Evolutionary conservation across 2,888 invertebrate genomes (phyloP).

Genomic region (Xanthia icteritia): DNA sequence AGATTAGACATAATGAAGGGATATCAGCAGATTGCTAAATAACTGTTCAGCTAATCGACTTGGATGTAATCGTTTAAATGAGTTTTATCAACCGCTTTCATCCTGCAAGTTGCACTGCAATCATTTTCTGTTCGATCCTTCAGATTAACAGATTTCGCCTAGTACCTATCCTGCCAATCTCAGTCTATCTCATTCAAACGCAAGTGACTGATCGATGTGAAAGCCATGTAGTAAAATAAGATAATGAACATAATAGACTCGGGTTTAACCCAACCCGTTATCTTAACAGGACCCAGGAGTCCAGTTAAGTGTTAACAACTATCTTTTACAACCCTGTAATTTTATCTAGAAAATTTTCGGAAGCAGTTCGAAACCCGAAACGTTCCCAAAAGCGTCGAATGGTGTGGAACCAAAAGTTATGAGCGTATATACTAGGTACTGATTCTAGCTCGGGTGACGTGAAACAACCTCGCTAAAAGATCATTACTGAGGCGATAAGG

Average conservation of each 20-base stretch:
- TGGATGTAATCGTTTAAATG: conserved; percentile 41
- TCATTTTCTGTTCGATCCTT: conserved; percentile 20
- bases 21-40: conserved; percentile 44
- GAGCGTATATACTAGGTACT: neutral
- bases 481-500: neutral
- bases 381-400: conserved; percentile 13
- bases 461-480: conserved; percentile 20
- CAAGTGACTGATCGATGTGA: conserved; percentile 1
- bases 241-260: neutral
- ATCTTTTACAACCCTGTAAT: conserved; percentile 48
- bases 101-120: conserved; percentile 15
- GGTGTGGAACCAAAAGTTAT: conserved; percentile 11
- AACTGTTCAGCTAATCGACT: conserved; percentile 42
- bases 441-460: neutral
- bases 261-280: conserved; percentile 13
- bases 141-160: conserved; percentile 20
- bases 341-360: conserved; percentile 37
- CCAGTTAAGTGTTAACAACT: conserved; percentile 34
- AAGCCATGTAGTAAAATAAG: conserved; percentile 3
- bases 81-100: conserved; percentile 50
- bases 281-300: conserved; percentile 33
- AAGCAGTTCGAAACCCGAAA: conserved; percentile 34
- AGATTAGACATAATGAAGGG: conserved; percentile 40
- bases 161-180: no score
- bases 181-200: no score